Evolutionary conservation across 2,888 invertebrate genomes (phyloP), one percentile per base, ranked within the genome.

Genomic region (Eristalis tenax): DNA sequence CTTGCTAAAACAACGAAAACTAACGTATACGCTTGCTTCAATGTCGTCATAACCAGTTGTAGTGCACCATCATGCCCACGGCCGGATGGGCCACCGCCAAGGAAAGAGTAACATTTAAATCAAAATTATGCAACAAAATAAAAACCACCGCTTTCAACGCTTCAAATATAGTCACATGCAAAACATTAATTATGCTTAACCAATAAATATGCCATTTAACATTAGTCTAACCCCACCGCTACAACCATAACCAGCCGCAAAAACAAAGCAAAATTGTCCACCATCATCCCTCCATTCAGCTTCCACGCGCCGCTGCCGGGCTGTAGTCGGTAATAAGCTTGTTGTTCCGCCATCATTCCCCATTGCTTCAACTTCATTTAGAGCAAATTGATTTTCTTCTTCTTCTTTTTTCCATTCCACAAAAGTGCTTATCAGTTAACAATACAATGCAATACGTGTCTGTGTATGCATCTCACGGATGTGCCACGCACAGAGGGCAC

Each of bases 11-110:
- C 38, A 40, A 28, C 10, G 59, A 63, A 32, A 66, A 35, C 68
- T 64, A 69, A 87, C 70, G 28, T 61, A 80, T 65, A 75, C 87
- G 87, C 83, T 87, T 87, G 87, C 87, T 87, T 87, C 87, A 87
- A 87, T 87, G 79, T 80, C 87, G 68, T 87, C 87, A 64, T 73
- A 80, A 77, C 70, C 76, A 87, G 57, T 86, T 75, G 61, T 66
- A 69, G 28, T 61, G 57, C 65, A 23, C 68, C 65, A 66, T 35
- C 71, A 28, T 57, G 61, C 28, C 22, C 10, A 57, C 57, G 4
- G 57, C 11, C 26, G 59, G 57, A 66, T 40, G n/a, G 65, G 38
- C 35, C 73, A 56, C 15, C 84, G 35, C 63, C 13, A 35, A 66
- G 71, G 66, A 18, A 82, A 74, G 22, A 65, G 40, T n/a, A 38